Evolutionary conservation across 1,140 invertebrate genomes (phyloP), one percentile per base, ranked within the genome.

Genomic region (Tigriopus japonicus): DNA sequence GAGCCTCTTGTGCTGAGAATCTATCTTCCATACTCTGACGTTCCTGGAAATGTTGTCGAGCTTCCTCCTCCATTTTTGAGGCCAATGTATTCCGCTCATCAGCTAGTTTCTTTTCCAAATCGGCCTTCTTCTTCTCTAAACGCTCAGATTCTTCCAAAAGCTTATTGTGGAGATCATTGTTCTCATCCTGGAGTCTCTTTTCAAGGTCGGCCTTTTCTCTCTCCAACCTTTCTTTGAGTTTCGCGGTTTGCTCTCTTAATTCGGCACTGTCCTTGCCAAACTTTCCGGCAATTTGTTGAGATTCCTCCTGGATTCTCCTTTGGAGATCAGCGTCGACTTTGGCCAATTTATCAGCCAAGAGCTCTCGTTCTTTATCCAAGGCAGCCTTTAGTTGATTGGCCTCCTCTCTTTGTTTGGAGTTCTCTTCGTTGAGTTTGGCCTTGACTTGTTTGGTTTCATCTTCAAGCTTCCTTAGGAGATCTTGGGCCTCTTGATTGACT

Each of bases 351-450:
- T 42, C 17, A 41, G 17, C 55, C 28, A 58, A 7, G 6, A 17
- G 28, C 14, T 40, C 40, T 23, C 42, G 35, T 58, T 58, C 55
- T 15, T 58, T 42, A 7, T 58, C 55, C 21, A 58, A 43, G 24
- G 55, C 35, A 6, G 35, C 6, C 10, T 42, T 28, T 2, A 49
- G 45, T 49, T 17, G 21, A 17, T 49, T 49, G n/a, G 45, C n/a
- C 45, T 49, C 45, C 10, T 49, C n/a, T 6, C n/a, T 3, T 17
- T 49, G 45, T 10, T 49, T 49, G n/a, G 6, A 15, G n/a, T 15
- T 21, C 5, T 49, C n/a, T 15, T 49, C 21, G n/a, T 49, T 6
- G 2, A 49, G n/a, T 15, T 21, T 49, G n/a, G n/a, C 45, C 45
- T 17, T 15, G n/a, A 49, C 21, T 49, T 49, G n/a, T 10, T 17